phyloP scores from a whole-genome alignment of 2,888 invertebrate genomes.

The Anoplius nigerrimus region DNA sequence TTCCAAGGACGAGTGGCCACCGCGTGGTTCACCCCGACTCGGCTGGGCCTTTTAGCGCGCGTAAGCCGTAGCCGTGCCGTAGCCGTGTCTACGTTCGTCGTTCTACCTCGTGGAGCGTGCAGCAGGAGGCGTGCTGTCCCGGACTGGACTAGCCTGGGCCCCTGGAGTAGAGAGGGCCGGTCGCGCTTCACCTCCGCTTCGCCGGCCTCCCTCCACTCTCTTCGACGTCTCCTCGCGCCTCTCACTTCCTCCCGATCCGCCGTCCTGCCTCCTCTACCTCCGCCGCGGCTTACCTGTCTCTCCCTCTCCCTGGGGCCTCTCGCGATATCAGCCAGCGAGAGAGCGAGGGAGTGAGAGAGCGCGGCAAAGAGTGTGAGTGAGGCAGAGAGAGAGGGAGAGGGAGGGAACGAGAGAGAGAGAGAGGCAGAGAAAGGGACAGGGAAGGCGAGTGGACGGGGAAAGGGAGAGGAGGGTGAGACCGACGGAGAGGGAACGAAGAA shows the following conservation, averaged over 20 bases:
- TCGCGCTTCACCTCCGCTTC: slow-evolving; percentile 72
- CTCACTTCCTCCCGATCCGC: slow-evolving; percentile 36
- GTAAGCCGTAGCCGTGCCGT: slow-evolving; percentile 51
- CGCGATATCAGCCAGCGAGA: slow-evolving; percentile 49
- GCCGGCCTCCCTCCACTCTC: slow-evolving; percentile 61
- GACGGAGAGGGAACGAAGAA: slow-evolving; percentile 3
- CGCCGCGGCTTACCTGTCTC: slow-evolving; percentile 47
- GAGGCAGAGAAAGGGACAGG: slow-evolving; percentile 26
- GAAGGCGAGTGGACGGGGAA: slow-evolving; percentile 1
- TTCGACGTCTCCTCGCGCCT: slow-evolving; percentile 43
- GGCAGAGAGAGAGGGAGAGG: slow-evolving; percentile 12
- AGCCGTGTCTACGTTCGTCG: slow-evolving; percentile 60
- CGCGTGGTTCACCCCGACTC: not conserved
- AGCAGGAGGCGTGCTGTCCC: slow-evolving; percentile 75
- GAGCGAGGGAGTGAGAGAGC: slow-evolving; percentile 38
- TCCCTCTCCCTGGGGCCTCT: slow-evolving; percentile 47
- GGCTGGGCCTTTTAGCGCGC: slow-evolving; percentile 42
- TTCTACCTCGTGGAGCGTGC: slow-evolving; percentile 73
- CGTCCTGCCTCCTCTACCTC: slow-evolving; percentile 28
- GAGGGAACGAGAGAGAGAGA: slow-evolving; percentile 2
- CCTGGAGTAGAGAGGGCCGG: slow-evolving; percentile 73
- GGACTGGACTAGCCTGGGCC: slow-evolving; percentile 74
- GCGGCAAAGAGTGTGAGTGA: not conserved
- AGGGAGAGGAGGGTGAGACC: slow-evolving; percentile 13
- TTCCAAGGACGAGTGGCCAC: no score